A percentile compares a stretch with the other conserved stretches of the same genome.
These are phyloP conservation scores for Podargus strigoides DNA, from an alignment of 2,797 vertebrate genomes.

Conservation along the genomic window DNA sequence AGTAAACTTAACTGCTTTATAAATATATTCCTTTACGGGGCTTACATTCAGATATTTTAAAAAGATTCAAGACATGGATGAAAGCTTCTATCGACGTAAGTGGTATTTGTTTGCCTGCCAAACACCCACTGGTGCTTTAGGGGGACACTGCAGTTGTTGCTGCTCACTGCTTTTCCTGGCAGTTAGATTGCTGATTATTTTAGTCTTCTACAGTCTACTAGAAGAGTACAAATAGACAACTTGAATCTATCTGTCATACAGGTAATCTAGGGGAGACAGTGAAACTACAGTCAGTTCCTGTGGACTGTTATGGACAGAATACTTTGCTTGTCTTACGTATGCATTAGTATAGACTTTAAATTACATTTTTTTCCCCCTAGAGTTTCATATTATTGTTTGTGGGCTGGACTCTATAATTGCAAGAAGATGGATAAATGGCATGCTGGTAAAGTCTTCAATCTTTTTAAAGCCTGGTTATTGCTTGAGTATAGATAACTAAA, in stretches of 20 bases:
- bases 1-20: background rate
- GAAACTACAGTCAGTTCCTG: background rate
- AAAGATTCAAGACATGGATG: slow-evolving; percentile 96
- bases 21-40: slow-evolving; percentile 66
- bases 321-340: background rate
- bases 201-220: background rate
- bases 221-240: background rate
- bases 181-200: background rate
- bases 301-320: background rate
- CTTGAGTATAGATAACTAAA: background rate
- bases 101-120: slow-evolving; percentile 23
- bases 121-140: background rate
- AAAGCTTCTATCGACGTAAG: slow-evolving; percentile 95
- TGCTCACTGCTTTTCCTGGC: background rate
- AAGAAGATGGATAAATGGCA: slow-evolving; percentile 97
- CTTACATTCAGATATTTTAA: slow-evolving; percentile 86
- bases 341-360: background rate
- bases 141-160: background rate
- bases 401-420: slow-evolving; percentile 97
- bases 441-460: slow-evolving; percentile 85
- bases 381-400: slow-evolving; percentile 97
- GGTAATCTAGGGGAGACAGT: background rate
- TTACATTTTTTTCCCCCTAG: slow-evolving; percentile 61
- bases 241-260: background rate
- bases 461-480: background rate